phyloP scores from a whole-genome alignment of 2,113 vertebrate species.

The Eira barbara region DNA sequence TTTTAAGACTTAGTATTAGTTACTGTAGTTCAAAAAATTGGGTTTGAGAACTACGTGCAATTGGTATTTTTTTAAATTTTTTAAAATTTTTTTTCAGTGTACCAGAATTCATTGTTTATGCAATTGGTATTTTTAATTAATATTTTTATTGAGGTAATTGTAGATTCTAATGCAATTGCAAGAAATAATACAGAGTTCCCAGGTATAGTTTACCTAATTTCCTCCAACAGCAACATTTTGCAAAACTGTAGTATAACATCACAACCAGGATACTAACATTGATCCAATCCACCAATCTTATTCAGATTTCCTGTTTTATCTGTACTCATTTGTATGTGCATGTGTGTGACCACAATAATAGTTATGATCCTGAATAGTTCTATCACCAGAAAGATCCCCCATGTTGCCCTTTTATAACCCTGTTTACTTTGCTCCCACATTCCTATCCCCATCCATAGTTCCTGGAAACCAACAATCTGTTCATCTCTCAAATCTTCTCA shows the following conservation, averaged over 20 bases:
- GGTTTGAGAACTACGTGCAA: background rate
- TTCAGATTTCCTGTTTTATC: background rate
- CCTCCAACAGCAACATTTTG: background rate
- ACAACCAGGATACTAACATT: background rate
- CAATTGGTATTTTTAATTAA: background rate
- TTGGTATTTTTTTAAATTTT: background rate
- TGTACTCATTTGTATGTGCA: background rate
- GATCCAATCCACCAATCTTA: background rate
- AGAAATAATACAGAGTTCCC: background rate
- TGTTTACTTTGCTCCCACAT: background rate
- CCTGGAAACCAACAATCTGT: background rate
- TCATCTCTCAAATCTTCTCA: slow-evolving; percentile 1
- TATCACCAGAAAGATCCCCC: background rate
- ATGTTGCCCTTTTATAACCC: background rate
- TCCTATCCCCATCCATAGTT: background rate
- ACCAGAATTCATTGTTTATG: background rate
- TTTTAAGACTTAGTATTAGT: background rate
- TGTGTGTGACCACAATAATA: background rate
- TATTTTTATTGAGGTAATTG: background rate
- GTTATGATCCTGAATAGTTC: background rate
- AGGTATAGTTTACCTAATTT: background rate
- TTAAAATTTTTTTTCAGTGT: too few relatives aligned
- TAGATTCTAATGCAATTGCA: background rate
- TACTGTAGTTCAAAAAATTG: background rate
- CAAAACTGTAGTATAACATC: background rate